A percentile compares a stretch with the other conserved stretches of the same genome.
Conservation (phyloP, 2,797 vertebrate genomes). For the Trachurus trachurus region DNA sequence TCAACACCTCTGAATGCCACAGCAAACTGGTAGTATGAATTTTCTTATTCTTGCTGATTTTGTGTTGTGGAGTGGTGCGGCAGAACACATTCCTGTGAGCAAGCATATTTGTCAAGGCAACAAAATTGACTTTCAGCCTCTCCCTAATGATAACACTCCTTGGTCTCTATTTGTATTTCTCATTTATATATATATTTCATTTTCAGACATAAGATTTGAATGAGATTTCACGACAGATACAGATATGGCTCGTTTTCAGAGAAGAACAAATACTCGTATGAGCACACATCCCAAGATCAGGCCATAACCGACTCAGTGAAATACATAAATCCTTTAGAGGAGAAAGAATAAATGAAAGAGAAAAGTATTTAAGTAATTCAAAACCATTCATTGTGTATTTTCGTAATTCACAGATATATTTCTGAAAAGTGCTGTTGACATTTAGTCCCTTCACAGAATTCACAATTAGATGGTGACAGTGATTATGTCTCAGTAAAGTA, state of each 20-base stretch:
- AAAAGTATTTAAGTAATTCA: not conserved
- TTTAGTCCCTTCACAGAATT: too few species aligned
- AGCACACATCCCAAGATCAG: not conserved
- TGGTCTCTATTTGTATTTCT: slow-evolving; percentile 6
- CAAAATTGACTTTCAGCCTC: slow-evolving; percentile 15
- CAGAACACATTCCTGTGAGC: slow-evolving; percentile 22
- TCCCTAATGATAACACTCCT: slow-evolving; percentile 25
- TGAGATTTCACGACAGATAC: slow-evolving; percentile 10
- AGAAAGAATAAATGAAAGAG: not conserved
- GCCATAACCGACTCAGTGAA: slow-evolving; percentile 1
- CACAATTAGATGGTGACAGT: too few species aligned
- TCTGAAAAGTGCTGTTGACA: not conserved
- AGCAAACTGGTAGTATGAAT: slow-evolving; percentile 19
- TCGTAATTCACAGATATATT: not conserved
- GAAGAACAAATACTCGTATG: not conserved
- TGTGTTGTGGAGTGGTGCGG: slow-evolving; percentile 1
- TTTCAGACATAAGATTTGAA: slow-evolving; percentile 22
- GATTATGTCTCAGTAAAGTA: not conserved
- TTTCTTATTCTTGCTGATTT: slow-evolving; percentile 32
- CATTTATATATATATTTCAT: too few species aligned
- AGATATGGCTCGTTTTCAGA: slow-evolving; percentile 1
- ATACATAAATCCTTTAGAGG: not conserved
- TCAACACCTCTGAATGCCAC: slow-evolving; percentile 12
- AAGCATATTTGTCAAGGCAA: slow-evolving; percentile 44
- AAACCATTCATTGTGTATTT: not conserved